Conservation (phyloP, 2,797 vertebrate genomes). For the Lutjanus argentimaculatus region DNA sequence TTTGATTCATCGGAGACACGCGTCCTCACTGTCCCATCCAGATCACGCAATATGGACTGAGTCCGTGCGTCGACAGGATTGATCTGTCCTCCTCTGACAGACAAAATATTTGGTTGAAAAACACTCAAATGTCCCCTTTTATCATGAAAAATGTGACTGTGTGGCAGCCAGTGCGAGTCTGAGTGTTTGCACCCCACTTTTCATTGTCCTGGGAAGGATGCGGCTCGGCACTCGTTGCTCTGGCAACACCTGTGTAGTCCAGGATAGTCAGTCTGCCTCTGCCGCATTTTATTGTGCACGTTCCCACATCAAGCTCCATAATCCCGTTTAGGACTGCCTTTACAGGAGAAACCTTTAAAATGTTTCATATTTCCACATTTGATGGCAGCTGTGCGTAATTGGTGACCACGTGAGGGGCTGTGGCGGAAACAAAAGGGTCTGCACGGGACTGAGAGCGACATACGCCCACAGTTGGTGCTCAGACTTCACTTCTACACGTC, state of each 20-base stretch:
- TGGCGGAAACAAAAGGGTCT: conserved; percentile 82
- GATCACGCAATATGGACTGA: too few relatives aligned
- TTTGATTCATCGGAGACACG: conserved; percentile 45
- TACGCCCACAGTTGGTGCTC: conserved; percentile 68
- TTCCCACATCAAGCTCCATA: conserved; percentile 9
- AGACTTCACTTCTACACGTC: conserved; percentile 54
- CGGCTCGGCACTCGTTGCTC: conserved; percentile 86
- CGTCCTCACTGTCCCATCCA: conserved; percentile 69
- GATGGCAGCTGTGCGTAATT: conserved; percentile 68
- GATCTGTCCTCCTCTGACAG: background rate
- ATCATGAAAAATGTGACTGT: background rate
- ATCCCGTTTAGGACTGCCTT: conserved; percentile 2
- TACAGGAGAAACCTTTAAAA: conserved; percentile 1
- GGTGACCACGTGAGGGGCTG: conserved; percentile 73
- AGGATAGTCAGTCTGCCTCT: conserved; percentile 63
- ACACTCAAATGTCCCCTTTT: background rate
- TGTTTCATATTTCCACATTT: conserved; percentile 11
- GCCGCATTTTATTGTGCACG: conserved; percentile 65
- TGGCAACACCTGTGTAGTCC: conserved; percentile 87
- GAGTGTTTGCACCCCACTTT: conserved; percentile 65
- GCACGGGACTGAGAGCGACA: conserved; percentile 72
- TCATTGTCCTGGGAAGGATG: conserved; percentile 87
- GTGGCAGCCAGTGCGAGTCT: conserved; percentile 23
- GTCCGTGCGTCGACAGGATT: conserved; percentile 14
- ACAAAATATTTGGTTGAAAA: background rate